Evolutionary conservation across 92 coral and sea anemone species (phyloP), one percentile per base, ranked within the genome.

Genomic region (Heliopora coerulea): DNA sequence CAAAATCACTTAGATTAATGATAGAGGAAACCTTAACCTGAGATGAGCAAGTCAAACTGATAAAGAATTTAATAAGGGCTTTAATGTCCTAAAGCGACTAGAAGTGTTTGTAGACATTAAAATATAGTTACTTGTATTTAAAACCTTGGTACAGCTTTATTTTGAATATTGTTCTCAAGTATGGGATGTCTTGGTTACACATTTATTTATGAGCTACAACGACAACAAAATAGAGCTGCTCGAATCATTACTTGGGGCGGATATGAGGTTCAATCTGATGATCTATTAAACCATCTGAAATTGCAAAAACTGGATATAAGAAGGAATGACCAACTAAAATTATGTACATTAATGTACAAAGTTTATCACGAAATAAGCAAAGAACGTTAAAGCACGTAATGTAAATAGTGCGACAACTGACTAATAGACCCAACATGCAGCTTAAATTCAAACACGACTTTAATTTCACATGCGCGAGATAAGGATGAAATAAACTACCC

Each of bases 121-220:
- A 1, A 23, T 30, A 10, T 11, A 17, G 1, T 14, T 19, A 17
- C 3, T 19, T 24, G 11, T 19, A 3, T 56, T 17, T 30, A 56
- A 23, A 23, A 17, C 62, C 12, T 11, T 56, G 12, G 11, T 56
- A 2, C 62, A 56, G 11, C 62, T 28, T 10, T 11, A 10, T 11
- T 56, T 56, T 24, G 62, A 56, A 2, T 56, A 56, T 11, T 56
- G 62, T 19, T n/a, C 24, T 21, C 25, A 56, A 56, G 31, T 56
- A 8, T 56, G 62, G 62, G 62, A 2, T 1, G 62, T 11, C 28
- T 56, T 24, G 62, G 62, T 2, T n/a, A 3, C 11, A 56, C 62
- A 1, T 11, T 56, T 1, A 10, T 0, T 11, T 17, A 17, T 56
- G 23, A 56, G 11, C 11, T 56, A 28, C 62, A 56, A 28, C 27